Percentiles rank a stretch among this genome's conserved stretches.
Evolutionary conservation across 1,140 invertebrate species (phyloP).

Genomic region (Teleopsis dalmanni): DNA sequence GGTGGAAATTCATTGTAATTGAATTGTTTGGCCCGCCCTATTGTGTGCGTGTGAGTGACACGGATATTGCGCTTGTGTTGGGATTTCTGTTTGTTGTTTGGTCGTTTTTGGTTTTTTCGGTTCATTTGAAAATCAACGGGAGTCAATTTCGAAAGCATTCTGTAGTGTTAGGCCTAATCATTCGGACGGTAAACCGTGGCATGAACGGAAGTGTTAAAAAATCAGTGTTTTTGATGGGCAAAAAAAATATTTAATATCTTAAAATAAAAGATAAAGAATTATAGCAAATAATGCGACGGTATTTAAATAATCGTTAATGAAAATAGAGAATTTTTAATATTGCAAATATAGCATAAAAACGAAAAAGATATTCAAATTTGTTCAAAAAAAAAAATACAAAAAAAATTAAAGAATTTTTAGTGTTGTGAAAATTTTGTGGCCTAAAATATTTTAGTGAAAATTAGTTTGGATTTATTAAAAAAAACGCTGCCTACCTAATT

Average conservation of each 20-base stretch:
- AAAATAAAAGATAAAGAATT: constrained; percentile 1
- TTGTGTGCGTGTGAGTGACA: neutral
- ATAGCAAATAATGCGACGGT: neutral
- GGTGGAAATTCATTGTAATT: constrained; percentile 1
- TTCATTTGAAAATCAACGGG: constrained; percentile 11
- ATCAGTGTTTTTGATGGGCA: no score
- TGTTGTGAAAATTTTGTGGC: neutral
- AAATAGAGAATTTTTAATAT: neutral
- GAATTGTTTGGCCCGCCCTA: neutral
- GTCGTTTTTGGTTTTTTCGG: constrained; percentile 2
- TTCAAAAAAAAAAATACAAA: neutral
- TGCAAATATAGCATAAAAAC: neutral
- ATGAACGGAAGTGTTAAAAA: constrained; percentile 4
- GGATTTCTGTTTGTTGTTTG: constrained; percentile 7
- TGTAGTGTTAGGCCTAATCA: constrained; percentile 41
- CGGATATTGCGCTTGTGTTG: constrained; percentile 1
- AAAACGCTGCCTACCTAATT: no score
- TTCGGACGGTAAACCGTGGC: constrained; percentile 24
- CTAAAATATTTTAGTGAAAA: neutral
- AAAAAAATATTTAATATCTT: neutral
- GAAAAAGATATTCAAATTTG: neutral
- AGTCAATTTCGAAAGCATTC: constrained; percentile 42
- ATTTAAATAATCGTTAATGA: neutral
- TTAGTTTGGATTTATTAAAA: no score
- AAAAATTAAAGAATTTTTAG: neutral